phyloP scores from a whole-genome alignment of 2,888 invertebrate species.

The Cheiracanthium punctorium region DNA sequence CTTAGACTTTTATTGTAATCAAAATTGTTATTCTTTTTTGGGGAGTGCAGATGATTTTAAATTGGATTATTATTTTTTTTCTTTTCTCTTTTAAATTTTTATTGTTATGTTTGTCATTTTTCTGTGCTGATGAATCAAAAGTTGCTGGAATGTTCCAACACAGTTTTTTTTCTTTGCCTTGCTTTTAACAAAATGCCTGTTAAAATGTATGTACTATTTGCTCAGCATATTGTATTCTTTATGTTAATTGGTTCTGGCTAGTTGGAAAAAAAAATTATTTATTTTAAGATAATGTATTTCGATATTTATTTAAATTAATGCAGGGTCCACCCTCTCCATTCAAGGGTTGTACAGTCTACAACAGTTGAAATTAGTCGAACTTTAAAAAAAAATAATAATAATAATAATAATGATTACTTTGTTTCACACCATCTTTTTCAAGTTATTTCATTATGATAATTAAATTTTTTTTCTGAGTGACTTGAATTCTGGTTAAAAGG shows the following conservation, averaged over 20 bases:
- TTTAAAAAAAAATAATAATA: too few relatives aligned
- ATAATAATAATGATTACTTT: too few relatives aligned
- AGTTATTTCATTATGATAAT: too few relatives aligned
- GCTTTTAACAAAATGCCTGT: background rate
- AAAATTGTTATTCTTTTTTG: conserved; percentile 18
- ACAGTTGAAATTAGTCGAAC: too few relatives aligned
- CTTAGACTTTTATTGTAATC: background rate
- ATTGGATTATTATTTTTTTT: background rate
- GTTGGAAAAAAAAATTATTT: background rate
- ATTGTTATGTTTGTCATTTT: background rate
- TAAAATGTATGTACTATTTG: background rate
- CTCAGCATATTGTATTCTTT: background rate
- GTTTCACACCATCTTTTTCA: too few relatives aligned
- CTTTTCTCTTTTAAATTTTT: background rate
- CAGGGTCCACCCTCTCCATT: too few relatives aligned
- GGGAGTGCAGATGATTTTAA: background rate
- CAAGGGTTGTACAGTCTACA: too few relatives aligned
- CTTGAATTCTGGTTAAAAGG: too few relatives aligned
- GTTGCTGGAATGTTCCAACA: conserved; percentile 20
- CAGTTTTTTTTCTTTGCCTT: background rate
- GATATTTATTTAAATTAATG: too few relatives aligned
- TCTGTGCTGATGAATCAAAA: conserved; percentile 14
- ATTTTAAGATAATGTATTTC: too few relatives aligned
- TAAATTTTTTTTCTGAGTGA: too few relatives aligned
- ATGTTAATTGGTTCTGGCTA: background rate